These are phyloP conservation scores for Phodopus roborovskii DNA, from an alignment of 2,113 vertebrate species.

Conservation along the genomic window DNA sequence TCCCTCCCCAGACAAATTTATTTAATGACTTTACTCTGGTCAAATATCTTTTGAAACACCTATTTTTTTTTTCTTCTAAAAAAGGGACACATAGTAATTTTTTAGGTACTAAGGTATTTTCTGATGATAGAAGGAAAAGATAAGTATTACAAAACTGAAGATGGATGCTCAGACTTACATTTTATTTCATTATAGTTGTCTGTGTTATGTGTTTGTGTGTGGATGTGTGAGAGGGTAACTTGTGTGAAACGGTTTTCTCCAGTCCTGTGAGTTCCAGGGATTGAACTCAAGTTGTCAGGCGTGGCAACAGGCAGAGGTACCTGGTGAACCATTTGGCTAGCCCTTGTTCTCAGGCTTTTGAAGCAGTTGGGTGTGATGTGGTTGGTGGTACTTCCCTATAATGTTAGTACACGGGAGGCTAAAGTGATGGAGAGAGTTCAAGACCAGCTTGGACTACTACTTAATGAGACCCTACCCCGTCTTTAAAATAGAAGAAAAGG, in stretches of 20 bases:
- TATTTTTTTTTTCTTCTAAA: neutral
- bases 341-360: neutral
- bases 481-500: neutral
- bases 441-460: neutral
- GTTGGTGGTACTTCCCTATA: neutral
- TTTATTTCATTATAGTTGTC: neutral
- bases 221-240: neutral
- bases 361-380: neutral
- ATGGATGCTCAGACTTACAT: neutral
- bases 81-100: neutral
- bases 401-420: neutral
- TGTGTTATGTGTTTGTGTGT: neutral
- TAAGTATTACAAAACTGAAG: neutral
- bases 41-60: neutral
- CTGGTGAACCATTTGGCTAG: neutral
- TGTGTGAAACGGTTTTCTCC: neutral
- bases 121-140: neutral
- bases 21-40: neutral
- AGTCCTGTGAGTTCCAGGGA: neutral
- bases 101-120: neutral
- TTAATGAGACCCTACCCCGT: neutral
- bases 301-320: too few relatives aligned
- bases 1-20: neutral
- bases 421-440: neutral
- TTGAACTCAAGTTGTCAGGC: neutral